These are phyloP conservation scores for Beroe ovata DNA, from an alignment of 37 sponge, comb jelly and placozoan species.

Conservation along the genomic window DNA sequence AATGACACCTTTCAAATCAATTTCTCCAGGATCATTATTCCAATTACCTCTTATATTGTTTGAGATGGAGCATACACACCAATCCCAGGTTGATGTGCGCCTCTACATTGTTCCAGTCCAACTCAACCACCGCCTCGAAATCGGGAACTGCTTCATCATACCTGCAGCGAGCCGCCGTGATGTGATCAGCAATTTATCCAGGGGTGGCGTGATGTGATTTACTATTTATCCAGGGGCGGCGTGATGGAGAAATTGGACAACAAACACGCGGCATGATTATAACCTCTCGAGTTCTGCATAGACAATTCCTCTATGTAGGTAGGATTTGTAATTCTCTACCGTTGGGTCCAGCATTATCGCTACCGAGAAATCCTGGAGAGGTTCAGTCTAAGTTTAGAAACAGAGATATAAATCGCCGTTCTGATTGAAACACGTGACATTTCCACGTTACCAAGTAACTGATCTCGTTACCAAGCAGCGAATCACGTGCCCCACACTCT, in stretches of 20 bases:
- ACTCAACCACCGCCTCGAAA: slow-evolving; percentile 73
- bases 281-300: slow-evolving; percentile 79
- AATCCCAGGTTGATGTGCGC: slow-evolving; percentile 82
- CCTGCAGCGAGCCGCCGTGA: slow-evolving; percentile 56
- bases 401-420: too few relatives aligned
- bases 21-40: background rate
- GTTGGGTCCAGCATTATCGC: slow-evolving; percentile 77
- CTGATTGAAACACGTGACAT: too few relatives aligned
- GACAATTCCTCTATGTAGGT: slow-evolving; percentile 78
- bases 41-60: slow-evolving; percentile 64
- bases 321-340: slow-evolving; percentile 62
- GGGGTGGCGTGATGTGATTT: background rate
- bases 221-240: background rate
- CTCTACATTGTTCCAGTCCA: slow-evolving; percentile 72
- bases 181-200: background rate
- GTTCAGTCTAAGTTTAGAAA: too few relatives aligned
- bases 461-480: too few relatives aligned
- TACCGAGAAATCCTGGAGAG: slow-evolving; percentile 84
- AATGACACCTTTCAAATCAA: background rate
- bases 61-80: slow-evolving; percentile 70
- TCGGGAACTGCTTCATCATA: slow-evolving; percentile 86
- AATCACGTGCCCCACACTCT: too few relatives aligned
- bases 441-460: too few relatives aligned
- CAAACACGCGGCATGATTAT: background rate
- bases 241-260: background rate